Percentiles rank a stretch among this genome's conserved stretches.
Evolutionary conservation across 2,888 invertebrate species (phyloP).

Genomic region (Arrhopalites spinosus): DNA sequence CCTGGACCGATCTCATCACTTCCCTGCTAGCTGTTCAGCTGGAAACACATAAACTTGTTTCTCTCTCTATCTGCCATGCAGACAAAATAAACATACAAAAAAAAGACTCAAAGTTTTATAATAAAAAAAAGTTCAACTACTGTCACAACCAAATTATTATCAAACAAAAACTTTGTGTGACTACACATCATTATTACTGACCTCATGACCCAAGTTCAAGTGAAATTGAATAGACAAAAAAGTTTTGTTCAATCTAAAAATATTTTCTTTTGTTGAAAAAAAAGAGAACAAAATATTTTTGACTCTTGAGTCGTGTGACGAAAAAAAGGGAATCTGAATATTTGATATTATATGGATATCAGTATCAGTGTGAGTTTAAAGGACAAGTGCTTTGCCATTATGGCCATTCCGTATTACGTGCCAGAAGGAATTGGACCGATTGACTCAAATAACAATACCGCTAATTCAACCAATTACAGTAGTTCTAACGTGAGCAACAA

Average conservation of each 20-base stretch:
- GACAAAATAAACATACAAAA: background rate
- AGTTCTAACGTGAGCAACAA: constrained; percentile 20
- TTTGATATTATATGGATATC: constrained; percentile 36
- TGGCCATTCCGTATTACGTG: constrained; percentile 43
- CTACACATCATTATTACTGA: too few relatives aligned
- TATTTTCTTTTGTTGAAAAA: background rate
- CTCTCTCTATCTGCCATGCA: background rate
- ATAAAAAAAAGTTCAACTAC: background rate
- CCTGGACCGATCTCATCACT: constrained; percentile 6
- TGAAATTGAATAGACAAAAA: background rate
- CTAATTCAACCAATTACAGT: constrained; percentile 16
- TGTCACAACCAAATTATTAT: background rate
- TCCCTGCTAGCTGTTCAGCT: constrained; percentile 2
- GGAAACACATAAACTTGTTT: background rate
- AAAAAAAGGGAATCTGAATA: background rate
- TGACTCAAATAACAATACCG: constrained; percentile 18
- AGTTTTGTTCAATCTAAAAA: background rate
- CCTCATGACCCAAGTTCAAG: background rate
- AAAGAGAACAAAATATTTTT: background rate
- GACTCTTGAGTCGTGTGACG: background rate
- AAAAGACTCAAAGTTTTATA: background rate
- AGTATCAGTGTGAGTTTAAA: constrained; percentile 21
- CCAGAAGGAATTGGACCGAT: constrained; percentile 43
- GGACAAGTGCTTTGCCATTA: constrained; percentile 31
- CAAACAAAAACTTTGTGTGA: background rate